Evolutionary conservation across 2,797 vertebrate genomes (phyloP).

Genomic region (Arctocebus calabarensis): DNA sequence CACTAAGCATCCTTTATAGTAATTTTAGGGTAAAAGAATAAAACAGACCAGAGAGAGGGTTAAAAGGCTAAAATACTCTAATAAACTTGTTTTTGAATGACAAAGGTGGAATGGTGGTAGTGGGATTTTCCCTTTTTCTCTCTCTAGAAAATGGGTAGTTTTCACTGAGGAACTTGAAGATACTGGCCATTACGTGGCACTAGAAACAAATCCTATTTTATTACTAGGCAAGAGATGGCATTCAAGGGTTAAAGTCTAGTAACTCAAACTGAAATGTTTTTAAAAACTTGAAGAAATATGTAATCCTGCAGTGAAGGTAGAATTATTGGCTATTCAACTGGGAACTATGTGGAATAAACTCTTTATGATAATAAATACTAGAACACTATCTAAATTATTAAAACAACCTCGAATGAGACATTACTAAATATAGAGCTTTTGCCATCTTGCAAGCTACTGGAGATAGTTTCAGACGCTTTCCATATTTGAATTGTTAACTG

Average conservation of each 20-base stretch:
- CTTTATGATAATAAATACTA: conserved; percentile 13
- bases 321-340: conserved; percentile 37
- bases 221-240: conserved; percentile 38
- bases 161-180: conserved; percentile 22
- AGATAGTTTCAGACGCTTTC: conserved; percentile 8
- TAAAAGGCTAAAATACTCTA: background rate
- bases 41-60: background rate
- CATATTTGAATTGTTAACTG: conserved; percentile 29
- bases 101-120: background rate
- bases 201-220: conserved; percentile 53
- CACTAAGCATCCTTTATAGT: conserved; percentile 37
- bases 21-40: background rate
- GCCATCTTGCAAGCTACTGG: background rate
- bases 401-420: background rate
- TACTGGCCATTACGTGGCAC: conserved; percentile 27
- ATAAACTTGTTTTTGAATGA: conserved; percentile 31
- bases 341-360: conserved; percentile 41
- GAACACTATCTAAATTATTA: conserved; percentile 43
- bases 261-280: conserved; percentile 32
- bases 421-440: conserved; percentile 32
- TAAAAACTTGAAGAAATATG: background rate
- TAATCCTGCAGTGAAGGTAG: background rate
- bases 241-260: conserved; percentile 44
- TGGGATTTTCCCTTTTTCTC: background rate
- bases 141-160: conserved; percentile 45